A percentile compares a stretch with the other conserved stretches of the same genome.
phyloP scores from a whole-genome alignment of 2,113 vertebrate genomes.

The Eira barbara region DNA sequence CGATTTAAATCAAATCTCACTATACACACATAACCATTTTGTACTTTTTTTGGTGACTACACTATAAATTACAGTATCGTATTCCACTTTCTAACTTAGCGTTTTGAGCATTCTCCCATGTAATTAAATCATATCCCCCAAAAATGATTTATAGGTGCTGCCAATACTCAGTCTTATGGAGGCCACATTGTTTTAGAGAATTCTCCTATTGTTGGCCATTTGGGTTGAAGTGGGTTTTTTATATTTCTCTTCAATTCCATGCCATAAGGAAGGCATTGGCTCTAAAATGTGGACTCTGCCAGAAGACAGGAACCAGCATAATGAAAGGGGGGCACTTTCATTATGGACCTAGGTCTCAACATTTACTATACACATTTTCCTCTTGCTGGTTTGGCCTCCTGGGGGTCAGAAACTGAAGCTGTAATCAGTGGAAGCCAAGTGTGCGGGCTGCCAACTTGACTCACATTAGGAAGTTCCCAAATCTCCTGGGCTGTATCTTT shows the following conservation, averaged over 20 bases:
- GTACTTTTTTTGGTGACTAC: not conserved
- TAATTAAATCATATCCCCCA: not conserved
- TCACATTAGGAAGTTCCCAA: slow-evolving; percentile 65
- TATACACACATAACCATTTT: not conserved
- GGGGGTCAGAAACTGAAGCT: slow-evolving; percentile 40
- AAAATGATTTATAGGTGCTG: not conserved
- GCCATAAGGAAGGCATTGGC: not conserved
- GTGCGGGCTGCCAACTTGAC: slow-evolving; percentile 39
- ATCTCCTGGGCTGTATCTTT: slow-evolving; percentile 67
- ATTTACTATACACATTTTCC: not conserved
- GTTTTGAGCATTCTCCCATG: slow-evolving; percentile 13
- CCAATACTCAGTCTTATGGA: not conserved
- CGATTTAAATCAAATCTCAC: not conserved
- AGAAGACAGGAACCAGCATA: not conserved
- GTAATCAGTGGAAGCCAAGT: slow-evolving; percentile 46
- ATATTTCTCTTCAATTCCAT: not conserved
- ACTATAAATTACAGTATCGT: not conserved
- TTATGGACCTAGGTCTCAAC: not conserved
- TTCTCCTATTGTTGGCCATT: not conserved
- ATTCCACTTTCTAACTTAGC: not conserved
- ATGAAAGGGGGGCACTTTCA: not conserved
- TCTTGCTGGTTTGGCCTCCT: not conserved
- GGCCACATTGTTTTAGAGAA: not conserved
- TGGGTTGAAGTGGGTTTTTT: not conserved
- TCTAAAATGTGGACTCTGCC: not conserved